Percentiles rank a stretch among this genome's conserved stretches.
phyloP scores from a whole-genome alignment of 2,113 vertebrate genomes.

The Onychostruthus taczanowskii region DNA sequence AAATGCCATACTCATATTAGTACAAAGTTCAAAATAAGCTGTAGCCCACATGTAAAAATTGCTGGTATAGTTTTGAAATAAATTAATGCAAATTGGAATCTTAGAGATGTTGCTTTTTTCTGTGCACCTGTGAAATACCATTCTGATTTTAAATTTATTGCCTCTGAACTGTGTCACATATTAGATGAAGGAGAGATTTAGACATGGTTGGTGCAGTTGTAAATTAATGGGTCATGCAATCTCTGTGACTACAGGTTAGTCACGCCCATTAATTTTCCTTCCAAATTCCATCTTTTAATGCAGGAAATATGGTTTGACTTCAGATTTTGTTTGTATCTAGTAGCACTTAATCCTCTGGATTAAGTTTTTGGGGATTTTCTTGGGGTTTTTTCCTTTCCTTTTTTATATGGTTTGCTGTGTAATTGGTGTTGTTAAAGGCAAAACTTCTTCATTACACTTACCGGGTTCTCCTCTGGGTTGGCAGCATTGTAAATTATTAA shows the following conservation, averaged over 20 bases:
- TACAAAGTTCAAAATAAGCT: neutral
- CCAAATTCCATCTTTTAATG: constrained; percentile 3
- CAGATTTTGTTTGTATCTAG: neutral
- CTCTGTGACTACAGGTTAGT: constrained; percentile 33
- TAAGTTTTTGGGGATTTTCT: neutral
- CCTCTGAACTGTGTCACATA: neutral
- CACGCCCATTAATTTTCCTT: constrained; percentile 16
- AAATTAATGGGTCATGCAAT: neutral
- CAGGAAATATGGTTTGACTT: constrained; percentile 22
- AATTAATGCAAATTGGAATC: neutral
- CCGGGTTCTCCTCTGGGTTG: neutral
- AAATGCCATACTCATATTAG: neutral
- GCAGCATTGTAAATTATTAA: constrained; percentile 55
- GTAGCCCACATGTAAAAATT: neutral
- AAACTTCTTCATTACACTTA: neutral
- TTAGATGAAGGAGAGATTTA: constrained; percentile 21
- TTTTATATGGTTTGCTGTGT: neutral
- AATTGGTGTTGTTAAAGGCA: constrained; percentile 7
- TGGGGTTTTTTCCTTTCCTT: neutral
- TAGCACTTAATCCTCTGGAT: constrained; percentile 5
- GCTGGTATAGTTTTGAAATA: neutral
- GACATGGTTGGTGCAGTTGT: neutral
- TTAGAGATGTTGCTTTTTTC: neutral
- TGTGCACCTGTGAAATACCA: constrained; percentile 1
- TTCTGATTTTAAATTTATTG: constrained; percentile 26